A percentile compares a stretch with the other conserved stretches of the same genome.
Conservation (phyloP, 2,888 invertebrate species). For the Drosophila anomelani region DNA sequence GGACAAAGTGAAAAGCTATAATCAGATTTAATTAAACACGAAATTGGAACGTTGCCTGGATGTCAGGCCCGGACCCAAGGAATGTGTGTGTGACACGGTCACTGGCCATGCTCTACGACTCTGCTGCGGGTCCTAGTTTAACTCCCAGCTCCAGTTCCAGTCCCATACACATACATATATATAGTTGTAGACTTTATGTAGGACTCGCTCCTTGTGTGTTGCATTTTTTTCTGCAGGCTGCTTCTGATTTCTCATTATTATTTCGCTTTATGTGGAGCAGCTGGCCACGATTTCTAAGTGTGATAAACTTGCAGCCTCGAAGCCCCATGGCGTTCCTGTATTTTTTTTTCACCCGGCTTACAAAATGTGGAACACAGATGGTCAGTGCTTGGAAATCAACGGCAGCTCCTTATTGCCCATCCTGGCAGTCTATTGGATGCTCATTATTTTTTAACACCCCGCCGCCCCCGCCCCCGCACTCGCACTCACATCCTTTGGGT, state of each 20-base stretch:
- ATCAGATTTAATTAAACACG: slow-evolving; percentile 78
- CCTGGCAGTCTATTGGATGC: slow-evolving; percentile 52
- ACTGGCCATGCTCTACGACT: slow-evolving; percentile 46
- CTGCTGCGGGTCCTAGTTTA: slow-evolving; percentile 20
- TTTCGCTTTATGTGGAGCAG: slow-evolving; percentile 70
- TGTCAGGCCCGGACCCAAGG: slow-evolving; percentile 53
- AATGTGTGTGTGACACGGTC: slow-evolving; percentile 69
- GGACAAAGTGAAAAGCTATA: slow-evolving; percentile 67
- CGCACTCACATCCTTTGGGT: background rate
- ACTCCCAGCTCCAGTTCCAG: background rate
- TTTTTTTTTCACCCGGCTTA: background rate
- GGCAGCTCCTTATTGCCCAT: slow-evolving; percentile 56
- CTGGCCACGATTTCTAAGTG: slow-evolving; percentile 76
- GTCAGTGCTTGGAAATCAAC: slow-evolving; percentile 24
- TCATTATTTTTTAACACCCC: slow-evolving; percentile 64
- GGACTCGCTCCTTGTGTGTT: slow-evolving; percentile 14
- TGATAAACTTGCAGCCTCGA: slow-evolving; percentile 71
- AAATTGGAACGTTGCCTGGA: slow-evolving; percentile 74
- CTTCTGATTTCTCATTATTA: slow-evolving; percentile 73
- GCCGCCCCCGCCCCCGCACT: background rate
- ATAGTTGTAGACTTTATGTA: background rate
- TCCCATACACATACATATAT: background rate
- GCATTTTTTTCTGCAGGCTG: slow-evolving; percentile 43
- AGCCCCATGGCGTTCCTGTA: slow-evolving; percentile 32
- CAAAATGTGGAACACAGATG: slow-evolving; percentile 49